Percentiles rank a stretch among this genome's conserved stretches.
These are phyloP conservation scores for Euthynnus affinis DNA, from an alignment of 2,797 vertebrate species.

Conservation along the genomic window DNA sequence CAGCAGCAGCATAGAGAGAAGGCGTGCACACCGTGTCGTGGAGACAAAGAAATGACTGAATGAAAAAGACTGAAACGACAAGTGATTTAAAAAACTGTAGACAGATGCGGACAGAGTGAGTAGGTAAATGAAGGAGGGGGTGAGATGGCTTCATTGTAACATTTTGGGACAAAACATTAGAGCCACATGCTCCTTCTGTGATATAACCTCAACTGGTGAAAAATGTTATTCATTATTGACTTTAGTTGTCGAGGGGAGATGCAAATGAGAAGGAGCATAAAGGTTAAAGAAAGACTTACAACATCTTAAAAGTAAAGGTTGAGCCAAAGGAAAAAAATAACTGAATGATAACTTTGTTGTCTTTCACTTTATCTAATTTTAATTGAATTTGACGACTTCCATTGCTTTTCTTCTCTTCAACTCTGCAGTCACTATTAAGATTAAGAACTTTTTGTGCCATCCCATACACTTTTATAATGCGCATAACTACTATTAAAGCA, in stretches of 20 bases:
- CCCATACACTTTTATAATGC: not conserved
- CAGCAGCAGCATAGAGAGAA: slow-evolving; percentile 59
- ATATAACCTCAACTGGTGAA: slow-evolving; percentile 15
- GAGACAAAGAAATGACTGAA: slow-evolving; percentile 22
- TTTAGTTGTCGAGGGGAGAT: slow-evolving; percentile 20
- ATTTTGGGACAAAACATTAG: slow-evolving; percentile 47
- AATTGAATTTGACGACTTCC: no score
- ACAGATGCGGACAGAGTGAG: slow-evolving; percentile 51
- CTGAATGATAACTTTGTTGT: no score
- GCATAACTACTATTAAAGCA: not conserved
- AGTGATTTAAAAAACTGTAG: slow-evolving; percentile 33
- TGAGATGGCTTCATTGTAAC: slow-evolving; percentile 40
- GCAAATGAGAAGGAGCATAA: slow-evolving; percentile 11
- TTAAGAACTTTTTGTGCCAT: not conserved
- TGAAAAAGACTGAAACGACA: not conserved
- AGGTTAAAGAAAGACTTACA: slow-evolving; percentile 4
- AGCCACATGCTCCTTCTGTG: slow-evolving; percentile 38
- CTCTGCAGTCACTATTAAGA: not conserved
- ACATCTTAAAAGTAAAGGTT: not conserved
- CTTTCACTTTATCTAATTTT: no score
- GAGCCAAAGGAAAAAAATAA: no score
- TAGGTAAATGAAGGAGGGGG: slow-evolving; percentile 27
- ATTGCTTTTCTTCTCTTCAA: not conserved
- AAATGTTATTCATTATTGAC: slow-evolving; percentile 5
- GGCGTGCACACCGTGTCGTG: slow-evolving; percentile 63